These are phyloP conservation scores for Lasius platythorax DNA, from an alignment of 2,888 invertebrate genomes.

Conservation along the genomic window DNA sequence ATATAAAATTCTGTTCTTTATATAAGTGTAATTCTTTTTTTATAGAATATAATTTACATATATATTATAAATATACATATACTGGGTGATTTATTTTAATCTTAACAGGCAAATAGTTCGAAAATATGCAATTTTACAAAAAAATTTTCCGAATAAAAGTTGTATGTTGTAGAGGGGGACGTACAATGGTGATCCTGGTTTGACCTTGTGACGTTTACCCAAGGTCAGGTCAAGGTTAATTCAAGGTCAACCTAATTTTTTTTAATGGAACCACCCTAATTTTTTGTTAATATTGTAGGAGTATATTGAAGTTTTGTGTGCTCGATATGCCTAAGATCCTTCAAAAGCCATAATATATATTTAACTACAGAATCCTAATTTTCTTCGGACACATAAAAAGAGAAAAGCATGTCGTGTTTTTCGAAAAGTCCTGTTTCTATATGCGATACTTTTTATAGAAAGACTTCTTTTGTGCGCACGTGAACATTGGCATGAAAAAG, in stretches of 20 bases:
- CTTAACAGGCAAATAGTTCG: too few relatives aligned
- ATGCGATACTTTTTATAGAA: background rate
- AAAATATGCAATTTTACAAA: too few relatives aligned
- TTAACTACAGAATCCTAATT: background rate
- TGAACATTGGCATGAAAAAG: constrained; percentile 30
- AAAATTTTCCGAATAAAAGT: too few relatives aligned
- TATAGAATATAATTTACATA: background rate
- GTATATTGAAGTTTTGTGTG: background rate
- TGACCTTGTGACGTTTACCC: too few relatives aligned
- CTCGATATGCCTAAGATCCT: background rate
- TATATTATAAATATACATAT: background rate
- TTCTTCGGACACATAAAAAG: background rate
- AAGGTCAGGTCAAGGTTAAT: too few relatives aligned
- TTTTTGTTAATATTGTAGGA: too few relatives aligned
- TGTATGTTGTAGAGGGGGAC: too few relatives aligned
- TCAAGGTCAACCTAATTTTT: too few relatives aligned
- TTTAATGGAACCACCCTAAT: too few relatives aligned
- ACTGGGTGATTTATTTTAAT: too few relatives aligned
- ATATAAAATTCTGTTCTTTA: background rate
- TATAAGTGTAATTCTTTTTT: background rate
- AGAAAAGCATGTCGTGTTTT: background rate
- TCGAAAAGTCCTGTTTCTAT: background rate
- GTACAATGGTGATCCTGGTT: too few relatives aligned
- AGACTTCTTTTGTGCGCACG: constrained; percentile 18
- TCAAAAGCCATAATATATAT: constrained; percentile 2